Evolutionary conservation across 1,140 invertebrate genomes (phyloP), one percentile per base, ranked within the genome.

Genomic region (Nasonia vitripennis): DNA sequence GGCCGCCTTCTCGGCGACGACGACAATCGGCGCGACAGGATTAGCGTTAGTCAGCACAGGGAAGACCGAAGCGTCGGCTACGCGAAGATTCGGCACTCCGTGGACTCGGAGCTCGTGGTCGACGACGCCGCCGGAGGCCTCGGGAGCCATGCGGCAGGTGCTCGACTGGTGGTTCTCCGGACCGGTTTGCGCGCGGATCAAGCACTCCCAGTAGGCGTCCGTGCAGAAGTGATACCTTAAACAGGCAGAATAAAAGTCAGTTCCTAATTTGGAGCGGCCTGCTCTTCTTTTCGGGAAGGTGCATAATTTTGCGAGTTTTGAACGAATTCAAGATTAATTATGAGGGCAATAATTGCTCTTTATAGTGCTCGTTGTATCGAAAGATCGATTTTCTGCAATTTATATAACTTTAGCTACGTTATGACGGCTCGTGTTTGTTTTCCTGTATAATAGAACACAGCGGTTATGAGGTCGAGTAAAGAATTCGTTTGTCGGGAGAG

Each of bases 51-150:
- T 93, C 45, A 95, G 89, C 27, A 90, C 89, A 3, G 95, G 95
- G 85, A 95, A 94, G 17, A 95, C 90, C 0, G 94, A 95, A 14
- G 94, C 94, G 87, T 95, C 95, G 5, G 94, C 94, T 0, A 95
- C 94, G 55, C 95, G 89, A 81, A 94, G 82, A 87, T 93, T 91
- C 9, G 80, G 10, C 0, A 94, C 82, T 11, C 94, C 94, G 41
- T 94, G 92, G 75, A 95, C 92, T 79, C 91, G 89, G 5, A 95
- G 89, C 78, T 94, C 80, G 10, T 91, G 86, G 89, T 95, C 94
- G 0, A 95, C 93, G 6, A 95, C 95, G 17, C 94, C 90, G 1
- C 88, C 87, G 9, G 89, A 81, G 82, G 94, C 93, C 1, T 20
- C 14, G 0, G 88, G 85, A 75, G 93, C 95, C 94, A 95, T 95